Evolutionary conservation across 1,140 invertebrate species (phyloP), one percentile per base, ranked within the genome.

Genomic region (Argopecten irradians): DNA sequence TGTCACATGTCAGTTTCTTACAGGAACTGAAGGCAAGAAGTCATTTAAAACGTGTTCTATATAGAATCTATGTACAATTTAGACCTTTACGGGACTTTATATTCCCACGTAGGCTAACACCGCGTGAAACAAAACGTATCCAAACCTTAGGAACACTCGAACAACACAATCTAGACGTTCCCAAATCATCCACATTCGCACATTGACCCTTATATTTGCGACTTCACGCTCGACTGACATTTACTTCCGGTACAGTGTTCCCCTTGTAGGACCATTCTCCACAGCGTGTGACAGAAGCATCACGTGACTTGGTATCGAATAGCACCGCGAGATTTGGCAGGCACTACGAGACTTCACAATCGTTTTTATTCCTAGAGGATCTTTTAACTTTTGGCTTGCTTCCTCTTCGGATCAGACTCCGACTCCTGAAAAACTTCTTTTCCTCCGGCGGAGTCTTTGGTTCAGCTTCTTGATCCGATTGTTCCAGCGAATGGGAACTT

Each of bases 381-480:
- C 91, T 88, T 85, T 92, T 92, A 14, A 94, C 90, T 88, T 93
- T 93, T 32, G 94, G 93, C 84, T 94, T 94, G 46, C 93, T 94
- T 35, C 92, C 92, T 22, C 94, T 88, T 35, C 94, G 71, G 19
- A 94, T 94, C n/a, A 94, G 87, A 89, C 93, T 93, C n/a, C 93
- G 90, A 46, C 93, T 94, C 41, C 94, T 90, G 71, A 91, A 90
- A 83, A 95, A 92, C 83, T 92, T 93, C 34, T 92, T 93, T 13
- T 91, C 90, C 22, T 92, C 92, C 8, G 92, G 91, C 82, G 88
- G 85, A 9, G 85, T 87, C 82, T 92, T 91, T 82, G 33, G 83
- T 46, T 34, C 36, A 82, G 90, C 86, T 13, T 83, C 83, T 8
- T 91, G 86, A 1, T 91, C 91, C 22, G 89, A 89, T 85, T 93